Conservation (phyloP, 92 coral and sea anemone genomes). For the Phenganax marumi region DNA sequence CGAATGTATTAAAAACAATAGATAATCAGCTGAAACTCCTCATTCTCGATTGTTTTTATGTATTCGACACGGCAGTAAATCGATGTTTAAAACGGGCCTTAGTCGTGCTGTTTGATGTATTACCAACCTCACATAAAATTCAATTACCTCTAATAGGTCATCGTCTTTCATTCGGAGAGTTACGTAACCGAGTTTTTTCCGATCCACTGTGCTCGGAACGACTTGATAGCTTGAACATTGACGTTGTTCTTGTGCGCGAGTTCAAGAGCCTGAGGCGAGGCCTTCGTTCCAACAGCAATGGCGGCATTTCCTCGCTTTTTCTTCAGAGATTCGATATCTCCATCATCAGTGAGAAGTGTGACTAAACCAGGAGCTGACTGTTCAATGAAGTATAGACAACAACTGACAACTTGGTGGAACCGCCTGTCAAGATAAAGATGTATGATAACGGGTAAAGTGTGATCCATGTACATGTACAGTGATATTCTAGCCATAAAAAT, state of each 20-base stretch:
- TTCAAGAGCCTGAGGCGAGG: conserved; percentile 89
- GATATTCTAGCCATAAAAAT: no score
- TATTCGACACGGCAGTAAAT: no score
- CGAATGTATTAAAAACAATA: no score
- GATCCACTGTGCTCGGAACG: conserved; percentile 71
- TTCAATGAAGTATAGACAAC: conserved; percentile 83
- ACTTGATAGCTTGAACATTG: conserved; percentile 84
- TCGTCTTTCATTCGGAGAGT: conserved; percentile 48
- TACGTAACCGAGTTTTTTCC: conserved; percentile 55
- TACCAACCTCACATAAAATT: conserved; percentile 24
- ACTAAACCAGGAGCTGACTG: conserved; percentile 86
- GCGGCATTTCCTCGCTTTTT: conserved; percentile 68
- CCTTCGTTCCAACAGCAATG: conserved; percentile 76
- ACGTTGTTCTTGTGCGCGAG: conserved; percentile 84
- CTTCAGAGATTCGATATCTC: conserved; percentile 58
- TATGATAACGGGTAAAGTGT: neutral
- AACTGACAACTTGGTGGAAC: conserved; percentile 87
- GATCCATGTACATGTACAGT: no score
- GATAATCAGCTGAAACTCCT: no score
- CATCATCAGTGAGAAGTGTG: conserved; percentile 78
- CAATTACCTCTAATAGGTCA: conserved; percentile 25
- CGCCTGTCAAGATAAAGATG: conserved; percentile 61
- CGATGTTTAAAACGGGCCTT: no score
- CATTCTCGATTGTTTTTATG: no score
- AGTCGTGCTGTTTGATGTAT: neutral